Base-by-base conservation (phyloP, 2,113 vertebrate species). In the Catharus bicknelli region DNA sequence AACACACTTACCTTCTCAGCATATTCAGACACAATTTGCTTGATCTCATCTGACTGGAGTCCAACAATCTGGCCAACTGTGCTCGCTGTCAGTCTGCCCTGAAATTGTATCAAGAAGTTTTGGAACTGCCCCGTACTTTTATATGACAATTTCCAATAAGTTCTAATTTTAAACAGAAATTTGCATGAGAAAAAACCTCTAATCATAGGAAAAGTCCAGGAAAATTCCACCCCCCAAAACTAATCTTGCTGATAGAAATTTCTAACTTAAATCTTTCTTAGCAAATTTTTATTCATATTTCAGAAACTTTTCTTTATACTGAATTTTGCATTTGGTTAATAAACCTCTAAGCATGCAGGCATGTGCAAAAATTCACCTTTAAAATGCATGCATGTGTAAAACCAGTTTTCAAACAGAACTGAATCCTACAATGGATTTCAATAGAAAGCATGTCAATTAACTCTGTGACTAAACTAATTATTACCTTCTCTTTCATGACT, bases 41-140 rank as follows among this genome's bases (percentile, higher is more conserved):
- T 99, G 97, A 99, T 99, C 96, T 99, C 98, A 16, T 99, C 98
- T 7, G 99, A 99, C 95, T 99, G 99, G 8, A 99, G 98, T 22
- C 98, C 99, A 67, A 99, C 99, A 10, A 99, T 99, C 95, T 99
- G 99, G 63, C 99, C 99, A 94, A 99, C 98, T 11, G 99, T 98
- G 89, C 98, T 99, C 3, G 99, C 99, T 0, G 99, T 99, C 95
- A 99, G 96, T 82, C 97, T 98, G 77, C 98, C 98, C 99, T 99
- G 97, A 27, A 98, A 95, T 74, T 38, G 83, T 16, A 90, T 19
- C 48, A 78, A 54, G 57, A 80, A 62, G n/a, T 58, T 80, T 66
- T 80, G 30, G 19, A 90, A 43, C 13, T 34, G 62, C 13, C 16
- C 23, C 66, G 40, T 82, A 66, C 23, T 85, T 75, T 36, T 16